phyloP scores from a whole-genome alignment of 2,113 vertebrate species.

The pig (Sus scrofa) region T2T-Sscrofa CM000812.6:54587001-54587500 shows the following conservation, averaged over 20 bases:
- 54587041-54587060: background rate
- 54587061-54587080: background rate
- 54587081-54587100: background rate
- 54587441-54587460: slow-evolving; percentile 98
- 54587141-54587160: slow-evolving; percentile 98
- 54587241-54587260: slow-evolving; percentile 99
- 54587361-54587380: slow-evolving; percentile 67
- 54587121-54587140: slow-evolving; percentile 99
- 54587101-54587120: slow-evolving; percentile 80
- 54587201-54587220: slow-evolving; percentile 99
- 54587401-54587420: slow-evolving; percentile 98
- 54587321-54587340: slow-evolving; percentile 67
- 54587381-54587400: slow-evolving; percentile 88
- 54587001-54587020: background rate
- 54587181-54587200: slow-evolving; percentile 97
- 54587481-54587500: slow-evolving; percentile 97
- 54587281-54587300: slow-evolving; percentile 99
- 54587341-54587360: slow-evolving; percentile 56
- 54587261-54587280: slow-evolving; percentile 98
- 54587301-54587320: slow-evolving; percentile 84
- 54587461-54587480: slow-evolving; percentile 99
- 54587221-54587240: slow-evolving; percentile 98
- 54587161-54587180: slow-evolving; percentile 99
- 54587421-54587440: slow-evolving; percentile 93
- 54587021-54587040: slow-evolving; percentile 5